Evolutionary conservation across 2,113 vertebrate species (phyloP).

Genomic region (Brienomyrus longianalis): DNA sequence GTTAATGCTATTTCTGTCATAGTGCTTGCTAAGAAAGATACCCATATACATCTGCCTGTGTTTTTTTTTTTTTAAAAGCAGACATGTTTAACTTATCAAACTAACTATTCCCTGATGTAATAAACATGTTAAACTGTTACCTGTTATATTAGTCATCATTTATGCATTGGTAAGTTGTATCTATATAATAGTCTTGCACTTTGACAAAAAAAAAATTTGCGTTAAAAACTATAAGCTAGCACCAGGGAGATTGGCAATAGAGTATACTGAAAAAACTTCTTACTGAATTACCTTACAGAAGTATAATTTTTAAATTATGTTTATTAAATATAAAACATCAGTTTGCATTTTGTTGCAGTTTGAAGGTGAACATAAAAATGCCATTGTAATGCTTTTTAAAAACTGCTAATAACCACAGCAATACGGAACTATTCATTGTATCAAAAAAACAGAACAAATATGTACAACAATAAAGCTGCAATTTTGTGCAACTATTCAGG

Average conservation of each 20-base stretch:
- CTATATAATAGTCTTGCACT: neutral
- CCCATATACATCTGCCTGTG: neutral
- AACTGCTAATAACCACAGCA: neutral
- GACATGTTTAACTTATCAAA: neutral
- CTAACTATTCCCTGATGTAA: neutral
- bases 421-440: neutral
- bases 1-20: neutral
- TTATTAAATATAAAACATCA: slow-evolving; percentile 1
- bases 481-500: neutral
- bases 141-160: neutral
- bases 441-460: neutral
- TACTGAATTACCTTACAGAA: neutral
- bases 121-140: neutral
- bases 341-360: neutral
- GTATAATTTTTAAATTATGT: neutral
- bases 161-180: neutral
- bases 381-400: neutral
- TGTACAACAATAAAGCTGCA: neutral
- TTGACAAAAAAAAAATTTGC: neutral
- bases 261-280: neutral
- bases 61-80: neutral
- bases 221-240: neutral
- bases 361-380: neutral
- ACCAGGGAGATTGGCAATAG: neutral
- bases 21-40: neutral